Conservation (phyloP, 1,140 invertebrate species). For the Hylaeus volcanicus region DNA sequence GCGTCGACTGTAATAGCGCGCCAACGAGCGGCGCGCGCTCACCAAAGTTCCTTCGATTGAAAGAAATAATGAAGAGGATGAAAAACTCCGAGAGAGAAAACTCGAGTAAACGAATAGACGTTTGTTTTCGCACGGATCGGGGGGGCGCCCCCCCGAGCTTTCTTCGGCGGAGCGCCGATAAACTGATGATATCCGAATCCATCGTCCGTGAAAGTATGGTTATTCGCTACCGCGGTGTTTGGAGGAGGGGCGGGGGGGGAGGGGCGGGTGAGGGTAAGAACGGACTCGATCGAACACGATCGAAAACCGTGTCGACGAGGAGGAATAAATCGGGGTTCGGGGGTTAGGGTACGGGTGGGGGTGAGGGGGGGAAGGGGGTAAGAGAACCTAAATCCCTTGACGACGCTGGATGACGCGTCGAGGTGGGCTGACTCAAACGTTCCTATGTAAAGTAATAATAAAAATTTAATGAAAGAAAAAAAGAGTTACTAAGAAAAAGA, state of each 20-base stretch:
- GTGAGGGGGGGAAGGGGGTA: constrained; percentile 1
- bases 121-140: constrained; percentile 9
- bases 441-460: constrained; percentile 81
- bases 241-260: not conserved
- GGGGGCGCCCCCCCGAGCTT: constrained; percentile 5
- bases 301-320: constrained; percentile 12
- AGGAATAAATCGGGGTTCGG: not conserved
- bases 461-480: constrained; percentile 69
- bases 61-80: constrained; percentile 13
- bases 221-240: not conserved
- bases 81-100: constrained; percentile 17
- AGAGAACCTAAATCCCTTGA: constrained; percentile 36
- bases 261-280: too few species aligned
- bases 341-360: not conserved
- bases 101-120: not conserved
- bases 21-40: constrained; percentile 63
- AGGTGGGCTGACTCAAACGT: constrained; percentile 79
- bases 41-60: constrained; percentile 74
- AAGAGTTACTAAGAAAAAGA: constrained; percentile 68
- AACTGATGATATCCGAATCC: not conserved
- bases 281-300: too few species aligned
- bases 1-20: constrained; percentile 64
- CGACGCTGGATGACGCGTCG: constrained; percentile 59
- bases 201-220: not conserved
- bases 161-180: not conserved